Conservation (phyloP, 2,797 vertebrate genomes). For the Erithacus rubecula region DNA sequence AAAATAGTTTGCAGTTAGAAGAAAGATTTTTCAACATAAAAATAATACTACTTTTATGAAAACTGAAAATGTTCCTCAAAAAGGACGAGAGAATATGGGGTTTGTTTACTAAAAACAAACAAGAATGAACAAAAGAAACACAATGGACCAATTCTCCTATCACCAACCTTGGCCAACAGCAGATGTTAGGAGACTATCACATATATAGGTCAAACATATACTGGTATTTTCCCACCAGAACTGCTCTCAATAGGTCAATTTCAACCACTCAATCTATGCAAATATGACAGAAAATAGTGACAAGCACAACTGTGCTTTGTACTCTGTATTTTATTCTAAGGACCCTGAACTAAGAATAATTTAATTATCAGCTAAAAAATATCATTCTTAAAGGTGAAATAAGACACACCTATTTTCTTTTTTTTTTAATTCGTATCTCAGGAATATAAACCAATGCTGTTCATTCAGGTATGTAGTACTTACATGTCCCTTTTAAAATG, state of each 20-base stretch:
- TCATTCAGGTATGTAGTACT: background rate
- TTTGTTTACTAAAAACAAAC: background rate
- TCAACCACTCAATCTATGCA: background rate
- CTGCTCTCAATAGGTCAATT: background rate
- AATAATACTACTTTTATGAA: background rate
- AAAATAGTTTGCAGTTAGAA: background rate
- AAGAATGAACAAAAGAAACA: background rate
- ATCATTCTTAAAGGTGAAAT: background rate
- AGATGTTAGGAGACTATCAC: background rate
- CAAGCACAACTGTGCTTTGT: background rate
- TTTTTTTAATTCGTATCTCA: background rate
- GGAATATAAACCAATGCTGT: background rate
- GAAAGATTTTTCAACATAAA: background rate
- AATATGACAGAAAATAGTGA: background rate
- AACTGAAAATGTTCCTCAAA: background rate
- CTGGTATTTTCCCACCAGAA: background rate
- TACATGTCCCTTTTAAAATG: background rate
- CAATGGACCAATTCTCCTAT: background rate
- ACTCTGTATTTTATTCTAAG: background rate
- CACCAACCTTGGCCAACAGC: background rate
- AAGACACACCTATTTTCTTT: background rate
- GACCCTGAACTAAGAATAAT: background rate
- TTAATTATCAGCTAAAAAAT: background rate
- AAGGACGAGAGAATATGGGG: background rate
- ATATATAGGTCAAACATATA: background rate